Conservation (phyloP, 2,797 vertebrate species). For the Hydrophis major region DNA sequence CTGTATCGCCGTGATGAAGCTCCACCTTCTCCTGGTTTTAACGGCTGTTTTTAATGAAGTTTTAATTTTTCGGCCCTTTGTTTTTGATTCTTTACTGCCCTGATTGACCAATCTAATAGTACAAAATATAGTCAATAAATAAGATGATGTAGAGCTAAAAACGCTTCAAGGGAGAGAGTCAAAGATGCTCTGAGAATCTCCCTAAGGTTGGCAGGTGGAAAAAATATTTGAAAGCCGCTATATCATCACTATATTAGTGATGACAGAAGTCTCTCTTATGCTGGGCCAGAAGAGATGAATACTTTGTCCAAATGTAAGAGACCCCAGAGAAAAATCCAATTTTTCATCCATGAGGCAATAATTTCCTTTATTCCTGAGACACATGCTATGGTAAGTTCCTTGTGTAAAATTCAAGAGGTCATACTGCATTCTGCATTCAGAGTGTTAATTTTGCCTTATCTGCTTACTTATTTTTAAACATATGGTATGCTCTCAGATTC, state of each 20-base stretch:
- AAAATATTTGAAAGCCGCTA: neutral
- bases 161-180: neutral
- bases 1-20: too few species aligned
- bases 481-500: neutral
- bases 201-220: neutral
- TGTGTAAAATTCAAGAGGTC: neutral
- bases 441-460: conserved; percentile 2
- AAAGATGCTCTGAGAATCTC: neutral
- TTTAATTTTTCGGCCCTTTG: neutral
- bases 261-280: too few species aligned
- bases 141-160: neutral
- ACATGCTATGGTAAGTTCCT: neutral
- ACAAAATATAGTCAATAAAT: neutral
- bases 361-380: neutral
- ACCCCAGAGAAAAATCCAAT: neutral
- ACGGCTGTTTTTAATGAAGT: neutral
- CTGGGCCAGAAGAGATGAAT: neutral
- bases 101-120: neutral
- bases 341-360: neutral
- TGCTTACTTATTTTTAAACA: conserved; percentile 1
- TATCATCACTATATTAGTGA: neutral
- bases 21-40: neutral
- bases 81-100: neutral
- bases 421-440: neutral
- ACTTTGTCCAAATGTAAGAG: neutral